These are phyloP conservation scores for Chitala chitala DNA, from an alignment of 2,113 vertebrate genomes.

Conservation along the genomic window DNA sequence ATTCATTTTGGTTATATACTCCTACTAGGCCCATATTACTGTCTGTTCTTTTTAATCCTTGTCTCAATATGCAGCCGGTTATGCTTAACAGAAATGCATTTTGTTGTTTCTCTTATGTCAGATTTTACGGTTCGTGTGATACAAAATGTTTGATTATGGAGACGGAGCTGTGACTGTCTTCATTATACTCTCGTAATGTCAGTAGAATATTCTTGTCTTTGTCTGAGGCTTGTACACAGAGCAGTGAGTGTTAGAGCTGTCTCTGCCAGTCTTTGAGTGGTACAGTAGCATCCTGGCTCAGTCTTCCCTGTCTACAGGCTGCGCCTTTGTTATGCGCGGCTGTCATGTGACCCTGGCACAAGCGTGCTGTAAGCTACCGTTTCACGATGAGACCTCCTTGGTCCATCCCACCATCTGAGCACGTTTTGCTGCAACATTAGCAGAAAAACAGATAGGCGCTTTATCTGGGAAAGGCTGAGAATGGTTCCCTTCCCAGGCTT, in stretches of 20 bases:
- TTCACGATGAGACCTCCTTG: too few relatives aligned
- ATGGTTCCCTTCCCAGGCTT: not conserved
- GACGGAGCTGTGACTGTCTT: not conserved
- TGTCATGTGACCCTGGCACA: not conserved
- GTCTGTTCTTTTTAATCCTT: not conserved
- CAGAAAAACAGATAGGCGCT: not conserved
- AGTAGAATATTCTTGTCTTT: not conserved
- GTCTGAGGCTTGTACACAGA: not conserved
- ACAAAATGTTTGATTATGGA: not conserved
- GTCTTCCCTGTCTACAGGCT: not conserved
- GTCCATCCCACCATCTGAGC: not conserved
- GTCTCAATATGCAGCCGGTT: not conserved
- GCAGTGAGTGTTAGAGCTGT: not conserved
- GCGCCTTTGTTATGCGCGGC: constrained; percentile 3
- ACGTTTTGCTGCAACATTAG: not conserved
- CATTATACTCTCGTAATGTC: not conserved
- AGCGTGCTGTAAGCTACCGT: not conserved
- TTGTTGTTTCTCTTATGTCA: not conserved
- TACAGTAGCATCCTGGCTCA: not conserved
- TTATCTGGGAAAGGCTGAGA: not conserved
- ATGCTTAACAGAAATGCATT: not conserved
- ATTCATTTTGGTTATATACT: too few relatives aligned
- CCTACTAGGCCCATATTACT: not conserved
- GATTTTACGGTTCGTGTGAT: not conserved
- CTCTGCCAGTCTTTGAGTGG: not conserved